Base-by-base conservation (phyloP, 2,797 vertebrate genomes). In the Lithobates sylvaticus region DNA sequence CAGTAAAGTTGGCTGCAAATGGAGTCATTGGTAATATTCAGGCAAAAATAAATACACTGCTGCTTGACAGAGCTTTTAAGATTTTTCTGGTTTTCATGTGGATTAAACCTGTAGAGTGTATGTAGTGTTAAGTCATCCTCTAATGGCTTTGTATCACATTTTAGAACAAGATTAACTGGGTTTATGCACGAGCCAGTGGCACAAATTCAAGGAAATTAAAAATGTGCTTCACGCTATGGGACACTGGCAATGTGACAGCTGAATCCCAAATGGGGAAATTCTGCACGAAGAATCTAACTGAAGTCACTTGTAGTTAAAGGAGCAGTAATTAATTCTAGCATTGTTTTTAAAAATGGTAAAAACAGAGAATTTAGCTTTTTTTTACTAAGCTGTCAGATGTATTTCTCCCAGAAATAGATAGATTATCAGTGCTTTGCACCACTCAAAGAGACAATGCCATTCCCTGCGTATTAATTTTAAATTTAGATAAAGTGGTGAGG, bases 221-320 rank as follows among this genome's bases (percentile, higher is more conserved):
- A 70, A 80, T 50, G 42, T 81, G 16, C 47, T 81, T 72, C 32
- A 58, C 70, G 29, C 68, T 72, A 34, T 80, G 79, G 47, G 79
- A 81, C 79, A 61, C 44, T 81, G 78, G 78, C 78, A 70, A 16
- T 16, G 47, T 61, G 68, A 81, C 79, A 72, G 21, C 69, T 6
- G 23, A 61, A 39, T 81, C 32, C 79, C 69, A 72, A 70, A 70
- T 36, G 67, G 64, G 64, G 64, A 47, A 42, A 47, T 69, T 69
- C 39, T 69, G 44, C n/a, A 44, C 67, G 70, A 70, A 69, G 42
- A 39, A 10, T 81, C 21, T 72, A 72, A 72, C 68, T 72, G 68
- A 58, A 81, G 78, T 69, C 36, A 47, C 1, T 54, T 80, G 67
- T 27, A 70, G 47, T 58, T 71, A 58, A 81, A 72, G 79, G 36